Percentiles rank a stretch among this genome's conserved stretches.
phyloP scores from a whole-genome alignment of 2,113 vertebrate species.

The Eidolon helvum region DNA sequence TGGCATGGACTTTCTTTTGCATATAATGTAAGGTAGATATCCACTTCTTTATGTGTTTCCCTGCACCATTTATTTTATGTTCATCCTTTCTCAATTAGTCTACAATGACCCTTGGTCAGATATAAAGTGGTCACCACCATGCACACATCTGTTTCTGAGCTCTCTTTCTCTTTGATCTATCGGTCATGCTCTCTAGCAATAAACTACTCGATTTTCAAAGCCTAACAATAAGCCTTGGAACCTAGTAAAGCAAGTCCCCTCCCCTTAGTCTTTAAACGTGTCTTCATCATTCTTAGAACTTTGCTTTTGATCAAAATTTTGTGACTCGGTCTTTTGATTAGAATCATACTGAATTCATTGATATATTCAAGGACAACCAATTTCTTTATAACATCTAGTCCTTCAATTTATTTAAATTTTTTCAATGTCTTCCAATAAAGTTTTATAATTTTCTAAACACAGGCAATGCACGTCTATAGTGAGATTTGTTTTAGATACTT shows the following conservation, averaged over 20 bases:
- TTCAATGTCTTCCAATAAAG: not conserved
- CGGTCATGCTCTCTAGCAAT: not conserved
- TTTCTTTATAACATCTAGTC: not conserved
- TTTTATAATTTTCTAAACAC: not conserved
- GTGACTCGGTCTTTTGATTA: not conserved
- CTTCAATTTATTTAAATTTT: not conserved
- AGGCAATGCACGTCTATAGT: not conserved
- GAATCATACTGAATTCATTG: not conserved
- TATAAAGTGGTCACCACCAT: not conserved
- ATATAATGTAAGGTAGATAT: not conserved
- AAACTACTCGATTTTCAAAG: not conserved
- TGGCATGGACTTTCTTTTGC: not conserved
- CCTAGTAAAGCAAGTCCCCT: not conserved
- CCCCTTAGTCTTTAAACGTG: not conserved
- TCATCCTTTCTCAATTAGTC: not conserved
- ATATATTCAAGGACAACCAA: not conserved
- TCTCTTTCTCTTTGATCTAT: not conserved
- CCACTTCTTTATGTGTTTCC: not conserved
- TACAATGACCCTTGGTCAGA: not conserved
- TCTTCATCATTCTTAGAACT: not conserved
- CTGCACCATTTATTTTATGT: not conserved
- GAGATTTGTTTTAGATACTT: not conserved
- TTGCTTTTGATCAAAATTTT: not conserved
- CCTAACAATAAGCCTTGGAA: not conserved
- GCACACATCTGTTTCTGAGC: not conserved